Conservation (phyloP, 2,113 vertebrate species). For the Elaphurus davidianus region DNA sequence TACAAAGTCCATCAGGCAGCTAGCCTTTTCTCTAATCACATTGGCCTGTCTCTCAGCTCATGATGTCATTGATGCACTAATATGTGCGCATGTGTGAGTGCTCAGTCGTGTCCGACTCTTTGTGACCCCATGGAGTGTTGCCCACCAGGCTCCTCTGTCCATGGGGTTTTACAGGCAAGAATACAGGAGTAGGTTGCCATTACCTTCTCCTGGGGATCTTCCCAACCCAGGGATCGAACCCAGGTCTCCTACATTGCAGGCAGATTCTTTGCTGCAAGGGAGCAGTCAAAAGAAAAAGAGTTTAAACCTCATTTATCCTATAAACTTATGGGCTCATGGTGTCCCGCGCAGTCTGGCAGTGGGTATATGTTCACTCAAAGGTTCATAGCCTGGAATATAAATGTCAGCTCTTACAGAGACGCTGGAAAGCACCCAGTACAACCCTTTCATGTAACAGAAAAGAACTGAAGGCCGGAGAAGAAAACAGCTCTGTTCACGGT, state of each 20-base stretch:
- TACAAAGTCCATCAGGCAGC: neutral
- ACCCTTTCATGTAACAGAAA: neutral
- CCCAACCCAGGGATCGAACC: neutral
- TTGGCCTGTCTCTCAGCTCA: neutral
- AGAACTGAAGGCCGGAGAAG: neutral
- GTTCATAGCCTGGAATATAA: neutral
- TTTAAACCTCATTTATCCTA: neutral
- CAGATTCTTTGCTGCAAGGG: neutral
- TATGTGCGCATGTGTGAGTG: fast-evolving
- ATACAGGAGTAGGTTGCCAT: neutral
- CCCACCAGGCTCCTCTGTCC: neutral
- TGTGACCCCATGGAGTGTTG: neutral
- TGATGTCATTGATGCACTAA: neutral
- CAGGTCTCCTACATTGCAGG: neutral
- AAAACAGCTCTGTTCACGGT: neutral
- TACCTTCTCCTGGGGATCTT: neutral
- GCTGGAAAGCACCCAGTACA: neutral
- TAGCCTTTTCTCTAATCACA: neutral
- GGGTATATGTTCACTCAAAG: neutral
- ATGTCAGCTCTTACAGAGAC: neutral
- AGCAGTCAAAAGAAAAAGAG: neutral
- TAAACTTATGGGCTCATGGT: neutral
- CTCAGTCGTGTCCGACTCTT: neutral
- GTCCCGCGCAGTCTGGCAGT: neutral
- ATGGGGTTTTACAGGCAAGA: neutral